phyloP scores from a whole-genome alignment of 2,888 invertebrate genomes.

The Lasioglossum marginatum region DNA sequence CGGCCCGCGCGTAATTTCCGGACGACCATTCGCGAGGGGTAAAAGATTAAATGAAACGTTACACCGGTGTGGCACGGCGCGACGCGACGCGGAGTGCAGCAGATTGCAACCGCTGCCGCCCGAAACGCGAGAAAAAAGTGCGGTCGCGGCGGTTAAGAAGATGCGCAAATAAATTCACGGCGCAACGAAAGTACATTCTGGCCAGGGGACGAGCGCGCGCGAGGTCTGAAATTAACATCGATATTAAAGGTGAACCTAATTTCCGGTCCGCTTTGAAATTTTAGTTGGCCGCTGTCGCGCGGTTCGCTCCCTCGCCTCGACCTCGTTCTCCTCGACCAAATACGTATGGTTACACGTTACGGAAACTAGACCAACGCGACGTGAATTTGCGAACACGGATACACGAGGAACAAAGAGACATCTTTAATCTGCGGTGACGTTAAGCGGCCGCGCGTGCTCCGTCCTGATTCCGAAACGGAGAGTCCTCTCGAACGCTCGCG shows the following conservation, averaged over 20 bases:
- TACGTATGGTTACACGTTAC: neutral
- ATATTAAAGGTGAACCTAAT: conserved; percentile 50
- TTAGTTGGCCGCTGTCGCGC: neutral
- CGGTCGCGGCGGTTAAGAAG: conserved; percentile 17
- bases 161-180: conserved; percentile 41
- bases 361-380: conserved; percentile 10
- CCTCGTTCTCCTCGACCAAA: neutral
- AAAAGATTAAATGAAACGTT: conserved; percentile 35
- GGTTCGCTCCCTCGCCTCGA: neutral
- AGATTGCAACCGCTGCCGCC: conserved; percentile 4
- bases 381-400: neutral
- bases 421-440: neutral
- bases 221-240: conserved; percentile 58
- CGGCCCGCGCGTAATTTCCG: conserved; percentile 14
- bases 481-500: neutral
- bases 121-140: conserved; percentile 19
- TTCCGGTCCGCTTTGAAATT: conserved; percentile 39
- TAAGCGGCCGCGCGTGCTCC: neutral
- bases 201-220: neutral
- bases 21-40: neutral
- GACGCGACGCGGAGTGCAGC: neutral
- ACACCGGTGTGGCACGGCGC: neutral
- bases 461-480: neutral
- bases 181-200: neutral
- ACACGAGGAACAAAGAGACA: neutral